A percentile compares a stretch with the other conserved stretches of the same genome.
Evolutionary conservation across 2,113 vertebrate genomes (phyloP).

Genomic region (Triplophysa dalaica): DNA sequence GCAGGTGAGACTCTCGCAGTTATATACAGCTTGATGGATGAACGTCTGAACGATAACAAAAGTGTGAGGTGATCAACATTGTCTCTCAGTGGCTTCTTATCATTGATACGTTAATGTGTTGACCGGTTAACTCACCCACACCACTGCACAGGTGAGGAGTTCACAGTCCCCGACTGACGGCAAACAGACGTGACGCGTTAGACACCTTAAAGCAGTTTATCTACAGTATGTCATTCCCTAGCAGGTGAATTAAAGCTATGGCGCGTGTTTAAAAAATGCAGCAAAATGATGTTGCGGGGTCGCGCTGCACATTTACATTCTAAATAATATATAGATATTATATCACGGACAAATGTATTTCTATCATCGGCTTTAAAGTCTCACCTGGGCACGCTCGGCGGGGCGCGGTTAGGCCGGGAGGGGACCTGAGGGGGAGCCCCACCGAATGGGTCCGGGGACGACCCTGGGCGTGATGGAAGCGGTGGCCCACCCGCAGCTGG

Average conservation of each 20-base stretch:
- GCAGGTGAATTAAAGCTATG: no score
- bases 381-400: slow-evolving; percentile 97
- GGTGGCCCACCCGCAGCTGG: slow-evolving; percentile 91
- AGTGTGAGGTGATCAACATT: slow-evolving; percentile 1
- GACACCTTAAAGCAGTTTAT: no score
- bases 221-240: no score
- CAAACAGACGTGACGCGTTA: slow-evolving; percentile 29
- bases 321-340: no score
- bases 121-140: slow-evolving; percentile 49
- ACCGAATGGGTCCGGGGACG: slow-evolving; percentile 92
- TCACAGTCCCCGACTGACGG: slow-evolving; percentile 50
- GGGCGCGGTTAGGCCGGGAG: slow-evolving; percentile 94
- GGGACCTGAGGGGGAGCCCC: slow-evolving; percentile 93
- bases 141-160: slow-evolving; percentile 1
- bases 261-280: no score
- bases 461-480: slow-evolving; percentile 94
- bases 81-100: slow-evolving; percentile 19
- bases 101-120: slow-evolving; percentile 33
- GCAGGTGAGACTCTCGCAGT: not conserved
- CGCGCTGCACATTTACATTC: no score
- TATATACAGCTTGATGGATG: not conserved
- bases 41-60: slow-evolving; percentile 36
- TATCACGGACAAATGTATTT: not conserved
- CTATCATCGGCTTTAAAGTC: slow-evolving; percentile 52
- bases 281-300: no score